These are phyloP conservation scores for Hippocampus guttulatus DNA, from an alignment of 2,113 vertebrate genomes.

Conservation along the genomic window DNA sequence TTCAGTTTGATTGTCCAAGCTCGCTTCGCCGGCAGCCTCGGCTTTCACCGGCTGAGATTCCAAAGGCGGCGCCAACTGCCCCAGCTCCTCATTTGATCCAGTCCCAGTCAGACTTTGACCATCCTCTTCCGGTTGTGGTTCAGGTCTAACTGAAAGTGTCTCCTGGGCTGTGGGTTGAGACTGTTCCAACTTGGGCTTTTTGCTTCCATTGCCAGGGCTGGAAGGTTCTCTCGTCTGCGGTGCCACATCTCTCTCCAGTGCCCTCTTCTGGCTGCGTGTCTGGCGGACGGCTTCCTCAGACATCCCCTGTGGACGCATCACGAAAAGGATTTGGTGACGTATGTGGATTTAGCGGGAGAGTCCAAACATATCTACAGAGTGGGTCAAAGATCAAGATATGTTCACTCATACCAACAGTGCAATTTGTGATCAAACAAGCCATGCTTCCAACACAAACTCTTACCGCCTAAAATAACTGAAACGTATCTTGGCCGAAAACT, in stretches of 20 bases:
- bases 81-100: constrained; percentile 27
- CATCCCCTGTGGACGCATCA: constrained; percentile 70
- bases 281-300: constrained; percentile 86
- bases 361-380: neutral
- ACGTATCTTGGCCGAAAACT: neutral
- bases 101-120: constrained; percentile 17
- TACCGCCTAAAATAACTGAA: neutral
- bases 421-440: neutral
- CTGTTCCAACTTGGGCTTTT: constrained; percentile 81
- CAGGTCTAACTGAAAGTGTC: constrained; percentile 22
- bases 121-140: constrained; percentile 28
- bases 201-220: constrained; percentile 75
- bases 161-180: constrained; percentile 21
- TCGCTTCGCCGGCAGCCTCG: constrained; percentile 27
- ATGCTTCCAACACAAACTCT: neutral
- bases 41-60: constrained; percentile 33
- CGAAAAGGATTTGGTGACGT: constrained; percentile 6
- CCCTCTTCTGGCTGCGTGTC: constrained; percentile 94
- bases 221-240: constrained; percentile 71
- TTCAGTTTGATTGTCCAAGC: constrained; percentile 51
- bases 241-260: constrained; percentile 75
- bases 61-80: constrained; percentile 42
- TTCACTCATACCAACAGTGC: neutral
- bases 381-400: neutral
- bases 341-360: neutral